Conservation (phyloP, 1,140 invertebrate genomes). For the Meloidogyne chitwoodi region DNA sequence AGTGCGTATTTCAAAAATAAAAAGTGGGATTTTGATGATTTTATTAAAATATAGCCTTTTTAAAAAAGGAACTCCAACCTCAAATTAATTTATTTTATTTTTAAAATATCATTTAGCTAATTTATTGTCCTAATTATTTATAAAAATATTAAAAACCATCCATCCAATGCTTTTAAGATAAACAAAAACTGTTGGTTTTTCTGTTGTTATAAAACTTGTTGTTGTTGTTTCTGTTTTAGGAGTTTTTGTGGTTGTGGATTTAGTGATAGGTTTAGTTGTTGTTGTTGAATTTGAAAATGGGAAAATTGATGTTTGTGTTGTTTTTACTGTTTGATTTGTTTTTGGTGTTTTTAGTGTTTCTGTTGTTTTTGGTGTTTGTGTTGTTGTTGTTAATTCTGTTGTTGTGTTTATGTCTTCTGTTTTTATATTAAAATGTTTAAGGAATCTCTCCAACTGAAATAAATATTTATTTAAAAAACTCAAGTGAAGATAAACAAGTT, state of each 20-base stretch:
- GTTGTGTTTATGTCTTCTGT: neutral
- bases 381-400: neutral
- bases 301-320: neutral
- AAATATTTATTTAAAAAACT: too few species aligned
- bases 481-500: too few species aligned
- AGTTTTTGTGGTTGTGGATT: neutral
- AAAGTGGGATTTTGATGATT: too few species aligned
- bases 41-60: too few species aligned
- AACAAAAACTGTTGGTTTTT: neutral
- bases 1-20: too few species aligned
- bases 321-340: neutral
- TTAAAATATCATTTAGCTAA: too few species aligned
- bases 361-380: neutral
- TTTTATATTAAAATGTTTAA: neutral
- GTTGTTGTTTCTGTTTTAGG: neutral
- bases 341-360: neutral
- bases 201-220: neutral
- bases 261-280: neutral
- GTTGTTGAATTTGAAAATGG: neutral
- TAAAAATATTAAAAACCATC: neutral
- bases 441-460: too few species aligned
- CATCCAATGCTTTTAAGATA: neutral
- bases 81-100: too few species aligned
- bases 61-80: too few species aligned
- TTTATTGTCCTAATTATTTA: too few species aligned